Evolutionary conservation across 2,113 vertebrate genomes (phyloP), one percentile per base, ranked within the genome.

Genomic region (Rhineura floridana): DNA sequence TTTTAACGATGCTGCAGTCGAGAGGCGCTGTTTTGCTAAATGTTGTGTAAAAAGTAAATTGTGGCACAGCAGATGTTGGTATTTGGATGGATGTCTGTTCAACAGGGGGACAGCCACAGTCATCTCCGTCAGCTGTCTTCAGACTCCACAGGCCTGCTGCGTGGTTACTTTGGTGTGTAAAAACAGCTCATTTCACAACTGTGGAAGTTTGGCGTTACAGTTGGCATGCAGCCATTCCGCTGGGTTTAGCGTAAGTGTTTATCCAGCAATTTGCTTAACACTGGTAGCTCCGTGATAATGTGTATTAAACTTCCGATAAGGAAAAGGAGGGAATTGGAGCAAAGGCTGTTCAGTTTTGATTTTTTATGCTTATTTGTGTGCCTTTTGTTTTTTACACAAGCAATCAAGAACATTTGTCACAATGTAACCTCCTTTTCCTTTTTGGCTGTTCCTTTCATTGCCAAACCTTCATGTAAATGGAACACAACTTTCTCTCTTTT

Each of bases 21-120:
- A 97, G 97, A 97, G 95, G 94, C 97, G 96, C 97, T 94, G 95
- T 96, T 97, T 95, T 98, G 98, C 96, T 98, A 98, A 98, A 97
- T 98, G 98, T 98, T 98, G 97, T 97, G 98, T 97, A 98, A 98
- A 98, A 98, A 98, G 98, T 97, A 98, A 98, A 98, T 98, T 97
- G 98, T 96, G 95, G 90, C 95, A 94, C 95, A 96, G 97, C 98
- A 98, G 98, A 98, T 98, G 98, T 98, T 96, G 95, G 95, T 87
- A 95, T 96, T 95, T 95, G 96, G 95, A 97, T 97, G 97, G 96
- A 95, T 97, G 97, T 94, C 94, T 84, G 82, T 95, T 95, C 93
- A 95, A 95, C 93, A 92, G 97, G 96, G 96, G 96, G 97, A 96
- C 96, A 93, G 95, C 93, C 94, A 97, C 95, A 96, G 97, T 96